Evolutionary conservation across 2,888 invertebrate genomes (phyloP).

Genomic region (Pocota personata): DNA sequence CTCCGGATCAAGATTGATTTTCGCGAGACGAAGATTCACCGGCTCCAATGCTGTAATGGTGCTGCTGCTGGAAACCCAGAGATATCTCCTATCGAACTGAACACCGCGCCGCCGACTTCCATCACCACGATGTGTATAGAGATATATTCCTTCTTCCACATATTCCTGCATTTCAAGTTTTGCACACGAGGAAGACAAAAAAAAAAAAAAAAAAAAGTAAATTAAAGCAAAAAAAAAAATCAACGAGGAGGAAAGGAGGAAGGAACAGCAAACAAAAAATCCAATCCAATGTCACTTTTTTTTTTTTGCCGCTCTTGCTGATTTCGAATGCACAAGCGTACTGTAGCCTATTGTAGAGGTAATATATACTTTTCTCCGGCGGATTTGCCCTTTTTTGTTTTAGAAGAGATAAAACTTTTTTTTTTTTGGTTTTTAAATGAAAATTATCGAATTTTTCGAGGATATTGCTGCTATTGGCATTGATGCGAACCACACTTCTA

Average conservation of each 20-base stretch:
- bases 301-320: constrained; percentile 71
- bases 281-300: constrained; percentile 72
- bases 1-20: constrained; percentile 72
- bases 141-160: constrained; percentile 41
- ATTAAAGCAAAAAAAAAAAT: constrained; percentile 34
- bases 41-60: constrained; percentile 55
- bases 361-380: constrained; percentile 57
- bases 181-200: constrained; percentile 51
- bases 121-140: constrained; percentile 51
- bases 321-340: constrained; percentile 72
- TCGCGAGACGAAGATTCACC: constrained; percentile 71
- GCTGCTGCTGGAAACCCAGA: constrained; percentile 32
- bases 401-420: constrained; percentile 3
- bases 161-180: constrained; percentile 74
- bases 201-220: constrained; percentile 32
- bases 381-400: constrained; percentile 42
- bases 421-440: constrained; percentile 16
- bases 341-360: constrained; percentile 40
- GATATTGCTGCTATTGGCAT: constrained; percentile 35
- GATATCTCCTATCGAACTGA: constrained; percentile 59
- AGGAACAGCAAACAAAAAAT: constrained; percentile 32
- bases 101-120: constrained; percentile 57
- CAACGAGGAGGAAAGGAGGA: constrained; percentile 47
- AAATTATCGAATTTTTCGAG: constrained; percentile 31
- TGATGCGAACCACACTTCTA: constrained; percentile 28